Evolutionary conservation across 2,113 vertebrate species (phyloP).

Genomic region (Zootoca vivipara): DNA sequence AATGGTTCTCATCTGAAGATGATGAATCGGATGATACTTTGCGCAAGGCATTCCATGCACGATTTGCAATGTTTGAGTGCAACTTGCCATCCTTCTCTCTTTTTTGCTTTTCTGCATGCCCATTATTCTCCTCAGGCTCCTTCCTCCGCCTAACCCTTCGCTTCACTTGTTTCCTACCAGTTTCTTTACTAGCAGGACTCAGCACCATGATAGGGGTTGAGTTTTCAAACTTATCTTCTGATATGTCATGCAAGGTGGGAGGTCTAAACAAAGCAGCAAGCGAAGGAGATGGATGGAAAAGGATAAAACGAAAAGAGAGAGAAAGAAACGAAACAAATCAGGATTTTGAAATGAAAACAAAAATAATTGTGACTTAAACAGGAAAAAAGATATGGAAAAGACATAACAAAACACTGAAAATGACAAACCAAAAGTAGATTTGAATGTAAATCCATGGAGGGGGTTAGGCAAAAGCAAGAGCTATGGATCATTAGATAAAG

Average conservation of each 20-base stretch:
- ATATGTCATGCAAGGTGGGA: constrained; percentile 78
- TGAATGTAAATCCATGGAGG: constrained; percentile 35
- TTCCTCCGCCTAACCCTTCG: constrained; percentile 81
- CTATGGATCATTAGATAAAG: constrained; percentile 28
- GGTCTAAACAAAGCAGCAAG: constrained; percentile 79
- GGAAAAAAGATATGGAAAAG: constrained; percentile 55
- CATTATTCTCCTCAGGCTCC: constrained; percentile 70
- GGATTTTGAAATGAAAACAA: constrained; percentile 69
- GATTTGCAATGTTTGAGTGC: constrained; percentile 62
- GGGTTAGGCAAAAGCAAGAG: constrained; percentile 56
- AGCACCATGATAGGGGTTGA: constrained; percentile 75
- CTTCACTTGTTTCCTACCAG: constrained; percentile 84
- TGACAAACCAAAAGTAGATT: constrained; percentile 39
- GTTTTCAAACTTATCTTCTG: constrained; percentile 82
- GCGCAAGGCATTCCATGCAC: constrained; percentile 63
- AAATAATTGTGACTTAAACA: constrained; percentile 46
- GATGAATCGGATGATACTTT: constrained; percentile 75
- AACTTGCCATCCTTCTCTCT: constrained; percentile 62
- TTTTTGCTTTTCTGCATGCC: constrained; percentile 68
- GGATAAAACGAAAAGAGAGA: constrained; percentile 59
- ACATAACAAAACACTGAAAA: constrained; percentile 30
- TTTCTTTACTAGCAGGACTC: constrained; percentile 73
- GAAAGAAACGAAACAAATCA: constrained; percentile 55
- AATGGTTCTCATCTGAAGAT: constrained; percentile 79
- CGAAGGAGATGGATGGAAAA: constrained; percentile 69